Base-by-base conservation (phyloP, 1,140 invertebrate genomes). In the Achroia grisella region DNA sequence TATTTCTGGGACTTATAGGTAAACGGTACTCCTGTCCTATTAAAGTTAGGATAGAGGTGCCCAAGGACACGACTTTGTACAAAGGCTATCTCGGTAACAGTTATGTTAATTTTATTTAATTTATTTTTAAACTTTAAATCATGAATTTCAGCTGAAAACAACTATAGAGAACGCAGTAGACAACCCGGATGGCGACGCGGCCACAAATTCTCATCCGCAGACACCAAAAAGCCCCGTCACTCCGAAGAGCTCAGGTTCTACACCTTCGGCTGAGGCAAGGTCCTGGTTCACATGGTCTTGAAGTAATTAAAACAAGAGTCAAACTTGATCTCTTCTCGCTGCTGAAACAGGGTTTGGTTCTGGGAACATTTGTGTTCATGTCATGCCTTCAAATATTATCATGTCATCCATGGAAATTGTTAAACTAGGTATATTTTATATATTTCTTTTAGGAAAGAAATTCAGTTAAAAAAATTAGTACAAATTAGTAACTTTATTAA, bases 281-380 rank as follows among this genome's bases (percentile, higher is more conserved):
- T 89, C 88, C 1, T 90, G 89, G 89, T 90, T 90, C 57, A 88
- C 86, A 3, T 90, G 89, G 89, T 89, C 87, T 42, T 89, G 88
- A 74, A 23, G 17, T 6, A 3, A 23, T 23, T 23, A 23, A 23
- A 23, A 23, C 6, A 23, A 23, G 17, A 23, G 15, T 39, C 29
- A 39, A 8, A 15, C 36, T 39, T 17, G 23, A 49, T 57, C 55
- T 49, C 55, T 46, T 48, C 43, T 23, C n/a, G 35, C 17, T 37
- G 37, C 34, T 33, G 6, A 1, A 10, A 54, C 51, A 58, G 47
- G 48, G 51, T 53, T 58, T 48, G 37, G 37, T 54, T 58, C 40
- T 35, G 31, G 50, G 17, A 30, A 34, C 28, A 42, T 28, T 9
- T 58, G 46, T 58, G 55, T 58, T 58, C 50, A 44, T 44, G 30